A percentile compares a stretch with the other conserved stretches of the same genome.
Evolutionary conservation across 2,888 invertebrate genomes (phyloP).

Genomic region (Rotaria magnacalcarata): DNA sequence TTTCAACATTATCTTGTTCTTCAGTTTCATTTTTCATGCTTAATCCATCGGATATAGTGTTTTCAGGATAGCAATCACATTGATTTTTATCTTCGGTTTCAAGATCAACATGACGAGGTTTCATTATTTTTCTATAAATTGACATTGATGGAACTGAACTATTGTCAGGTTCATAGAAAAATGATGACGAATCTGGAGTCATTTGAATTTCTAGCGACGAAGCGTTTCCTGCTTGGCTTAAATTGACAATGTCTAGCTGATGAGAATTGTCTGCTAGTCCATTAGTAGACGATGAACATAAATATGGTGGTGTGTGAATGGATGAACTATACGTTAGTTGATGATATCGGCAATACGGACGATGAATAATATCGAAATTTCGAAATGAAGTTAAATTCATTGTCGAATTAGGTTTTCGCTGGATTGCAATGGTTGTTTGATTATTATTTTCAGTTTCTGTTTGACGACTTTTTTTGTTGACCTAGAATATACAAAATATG

Average conservation of each 20-base stretch:
- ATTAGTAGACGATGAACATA: constrained; percentile 51
- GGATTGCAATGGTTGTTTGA: too few species aligned
- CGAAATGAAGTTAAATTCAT: not conserved
- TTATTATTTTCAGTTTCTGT: not conserved
- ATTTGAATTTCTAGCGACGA: too few species aligned
- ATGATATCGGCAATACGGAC: not conserved
- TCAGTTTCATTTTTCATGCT: not conserved
- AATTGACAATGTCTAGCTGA: constrained; percentile 59
- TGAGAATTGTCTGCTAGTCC: constrained; percentile 63
- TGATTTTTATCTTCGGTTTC: not conserved
- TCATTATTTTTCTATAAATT: not conserved
- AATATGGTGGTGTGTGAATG: constrained; percentile 48
- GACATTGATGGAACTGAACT: not conserved
- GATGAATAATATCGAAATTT: not conserved
- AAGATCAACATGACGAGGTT: constrained; percentile 60
- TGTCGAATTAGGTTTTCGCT: not conserved
- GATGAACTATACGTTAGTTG: constrained; percentile 47
- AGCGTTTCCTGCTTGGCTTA: not conserved
- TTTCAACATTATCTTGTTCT: constrained; percentile 54
- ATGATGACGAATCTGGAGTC: too few species aligned
- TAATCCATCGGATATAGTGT: not conserved
- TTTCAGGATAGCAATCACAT: not conserved
- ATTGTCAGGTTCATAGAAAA: not conserved
- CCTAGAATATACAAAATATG: not conserved
- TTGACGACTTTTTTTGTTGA: not conserved